Base-by-base conservation (phyloP, 2,113 vertebrate genomes). In the Ceyx cyanopectus region DNA sequence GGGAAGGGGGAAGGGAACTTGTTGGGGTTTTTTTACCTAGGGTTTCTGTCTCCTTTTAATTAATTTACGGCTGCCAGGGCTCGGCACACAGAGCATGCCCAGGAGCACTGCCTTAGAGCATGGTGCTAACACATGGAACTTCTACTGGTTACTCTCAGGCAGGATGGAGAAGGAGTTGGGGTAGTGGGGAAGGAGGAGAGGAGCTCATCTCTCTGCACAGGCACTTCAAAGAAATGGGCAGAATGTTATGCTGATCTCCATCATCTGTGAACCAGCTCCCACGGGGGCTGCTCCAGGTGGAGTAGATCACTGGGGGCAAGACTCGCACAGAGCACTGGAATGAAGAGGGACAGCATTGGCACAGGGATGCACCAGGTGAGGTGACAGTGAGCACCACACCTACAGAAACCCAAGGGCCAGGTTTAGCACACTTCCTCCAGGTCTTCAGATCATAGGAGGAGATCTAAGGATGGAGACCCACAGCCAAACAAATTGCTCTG, bases 71-170 rank as follows among this genome's bases (percentile, higher is more conserved):
- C 34, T 34, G 34, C 34, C 34, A 34, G 34, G 34, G 34, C 34
- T 34, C 34, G 34, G 34, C 34, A 34, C 75, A 90, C 62, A 90
- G 90, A 96, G 91, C 87, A 94, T 68, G 70, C 96, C 94, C 95
- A 90, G 78, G 75, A 73, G 34, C 96, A 79, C 50, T 85, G 89
- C 75, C 81, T 46, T 66, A 6, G 41, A 93, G 85, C 12, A 3
- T 20, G 5, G 82, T 74, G 90, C 94, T 96, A 97, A 96, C 91
- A 65, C 32, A 23, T 20, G 50, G 84, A 95, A 90, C 77, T 89
- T 94, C 69, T 46, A 95, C 95, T 94, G 88, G 95, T 97, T 91
- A 94, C 91, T 96, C 86, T 95, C 40, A 77, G 81, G 79, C 87
- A 81, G 82, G 88, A 92, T 87, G 67, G 76, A 81, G 92, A 85